Evolutionary conservation across 2,113 vertebrate species (phyloP).

Genomic region (Takifugu bimaculatus): DNA sequence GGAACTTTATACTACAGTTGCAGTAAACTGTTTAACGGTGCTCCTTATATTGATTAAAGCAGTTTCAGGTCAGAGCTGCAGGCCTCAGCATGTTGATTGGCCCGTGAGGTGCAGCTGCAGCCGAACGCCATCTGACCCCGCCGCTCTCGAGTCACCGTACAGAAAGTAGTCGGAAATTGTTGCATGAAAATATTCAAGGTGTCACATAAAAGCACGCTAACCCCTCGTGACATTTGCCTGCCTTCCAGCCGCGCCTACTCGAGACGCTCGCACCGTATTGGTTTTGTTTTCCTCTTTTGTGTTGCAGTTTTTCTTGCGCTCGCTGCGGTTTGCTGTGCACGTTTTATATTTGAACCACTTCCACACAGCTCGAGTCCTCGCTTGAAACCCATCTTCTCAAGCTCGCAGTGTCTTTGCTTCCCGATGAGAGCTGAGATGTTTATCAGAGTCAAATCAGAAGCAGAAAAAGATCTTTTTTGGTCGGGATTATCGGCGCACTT

Average conservation of each 20-base stretch:
- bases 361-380: background rate
- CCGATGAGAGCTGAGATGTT: too few species aligned
- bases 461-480: too few species aligned
- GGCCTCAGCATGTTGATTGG: constrained; percentile 40
- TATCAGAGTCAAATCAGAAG: too few species aligned
- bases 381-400: background rate
- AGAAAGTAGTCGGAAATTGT: too few species aligned
- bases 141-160: too few species aligned
- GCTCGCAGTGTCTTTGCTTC: too few species aligned
- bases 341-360: background rate
- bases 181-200: too few species aligned
- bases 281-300: background rate
- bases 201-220: too few species aligned
- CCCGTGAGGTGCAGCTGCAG: constrained; percentile 68
- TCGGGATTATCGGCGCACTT: too few species aligned
- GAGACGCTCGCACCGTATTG: too few species aligned
- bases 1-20: background rate
- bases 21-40: background rate
- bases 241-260: too few species aligned
- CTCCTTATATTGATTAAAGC: constrained; percentile 8
- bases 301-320: background rate
- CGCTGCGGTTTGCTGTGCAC: background rate
- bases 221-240: too few species aligned
- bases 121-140: constrained; percentile 24
- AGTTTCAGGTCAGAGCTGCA: constrained; percentile 11